Evolutionary conservation across 1,140 invertebrate species (phyloP).

Genomic region (Orchestia grillus): DNA sequence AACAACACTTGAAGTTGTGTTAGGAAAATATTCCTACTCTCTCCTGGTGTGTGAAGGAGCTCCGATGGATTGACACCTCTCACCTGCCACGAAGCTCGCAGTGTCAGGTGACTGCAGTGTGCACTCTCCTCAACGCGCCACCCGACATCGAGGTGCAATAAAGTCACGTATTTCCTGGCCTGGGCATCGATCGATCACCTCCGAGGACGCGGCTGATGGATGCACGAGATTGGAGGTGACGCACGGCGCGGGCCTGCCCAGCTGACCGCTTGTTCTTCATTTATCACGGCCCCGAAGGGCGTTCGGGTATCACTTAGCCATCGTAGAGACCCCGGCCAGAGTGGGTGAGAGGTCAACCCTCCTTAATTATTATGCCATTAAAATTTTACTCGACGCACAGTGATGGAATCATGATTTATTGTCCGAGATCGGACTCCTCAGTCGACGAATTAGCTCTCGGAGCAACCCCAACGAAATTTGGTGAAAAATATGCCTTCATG

Average conservation of each 20-base stretch:
- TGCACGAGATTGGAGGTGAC: slow-evolving; percentile 31
- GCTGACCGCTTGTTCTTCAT: slow-evolving; percentile 54
- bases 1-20: too few relatives aligned
- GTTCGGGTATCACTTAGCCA: slow-evolving; percentile 50
- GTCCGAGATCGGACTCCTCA: not conserved
- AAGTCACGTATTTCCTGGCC: not conserved
- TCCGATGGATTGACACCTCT: too few relatives aligned
- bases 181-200: slow-evolving; percentile 8
- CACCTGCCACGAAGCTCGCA: too few relatives aligned
- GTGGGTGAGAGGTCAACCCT: slow-evolving; percentile 37
- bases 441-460: not conserved
- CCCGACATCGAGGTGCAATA: not conserved
- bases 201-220: not conserved
- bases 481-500: slow-evolving; percentile 37
- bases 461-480: slow-evolving; percentile 24
- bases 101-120: not conserved
- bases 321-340: slow-evolving; percentile 30
- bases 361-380: slow-evolving; percentile 56
- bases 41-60: too few relatives aligned
- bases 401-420: slow-evolving; percentile 55
- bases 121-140: not conserved
- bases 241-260: not conserved
- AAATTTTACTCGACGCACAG: slow-evolving; percentile 49
- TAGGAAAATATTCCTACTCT: too few relatives aligned
- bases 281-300: slow-evolving; percentile 18